Evolutionary conservation across 2,888 invertebrate genomes (phyloP).

Genomic region (Ectemnius lituratus): DNA sequence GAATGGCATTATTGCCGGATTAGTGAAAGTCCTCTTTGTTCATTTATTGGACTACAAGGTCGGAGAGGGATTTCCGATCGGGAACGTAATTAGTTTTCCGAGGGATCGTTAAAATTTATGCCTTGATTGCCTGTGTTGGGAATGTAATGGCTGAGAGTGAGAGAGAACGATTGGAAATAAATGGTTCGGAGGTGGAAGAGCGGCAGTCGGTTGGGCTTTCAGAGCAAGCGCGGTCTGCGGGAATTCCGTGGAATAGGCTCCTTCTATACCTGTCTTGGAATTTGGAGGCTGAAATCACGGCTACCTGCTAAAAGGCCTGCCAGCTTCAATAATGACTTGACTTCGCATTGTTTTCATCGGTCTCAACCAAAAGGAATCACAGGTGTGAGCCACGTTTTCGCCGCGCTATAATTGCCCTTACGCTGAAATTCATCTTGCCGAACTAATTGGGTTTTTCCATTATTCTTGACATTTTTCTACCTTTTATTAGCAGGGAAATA

Average conservation of each 20-base stretch:
- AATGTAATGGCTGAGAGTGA: neutral
- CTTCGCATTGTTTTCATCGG: slow-evolving; percentile 28
- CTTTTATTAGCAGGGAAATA: too few species aligned
- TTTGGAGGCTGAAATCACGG: slow-evolving; percentile 26
- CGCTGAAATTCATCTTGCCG: neutral
- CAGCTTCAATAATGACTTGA: slow-evolving; percentile 26
- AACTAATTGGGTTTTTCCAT: too few species aligned
- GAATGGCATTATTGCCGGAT: too few species aligned
- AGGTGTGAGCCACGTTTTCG: neutral
- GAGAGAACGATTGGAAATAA: slow-evolving; percentile 36
- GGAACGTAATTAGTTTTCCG: slow-evolving; percentile 31
- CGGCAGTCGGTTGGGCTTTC: slow-evolving; percentile 31
- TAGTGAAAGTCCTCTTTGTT: too few species aligned
- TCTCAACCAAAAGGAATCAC: slow-evolving; percentile 20
- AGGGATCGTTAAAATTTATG: slow-evolving; percentile 40
- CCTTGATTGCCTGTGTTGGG: slow-evolving; percentile 45
- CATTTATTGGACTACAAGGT: too few species aligned
- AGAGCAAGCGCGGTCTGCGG: slow-evolving; percentile 30
- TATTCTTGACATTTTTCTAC: too few species aligned
- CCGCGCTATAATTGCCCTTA: neutral
- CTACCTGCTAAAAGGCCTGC: slow-evolving; percentile 18
- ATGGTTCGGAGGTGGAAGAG: slow-evolving; percentile 23
- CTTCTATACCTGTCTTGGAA: slow-evolving; percentile 41
- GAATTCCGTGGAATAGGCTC: slow-evolving; percentile 43
- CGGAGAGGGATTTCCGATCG: slow-evolving; percentile 28